Percentiles rank a stretch among this genome's conserved stretches.
phyloP scores from a whole-genome alignment of 2,888 invertebrate species.

The Masnerella sp. region DNA sequence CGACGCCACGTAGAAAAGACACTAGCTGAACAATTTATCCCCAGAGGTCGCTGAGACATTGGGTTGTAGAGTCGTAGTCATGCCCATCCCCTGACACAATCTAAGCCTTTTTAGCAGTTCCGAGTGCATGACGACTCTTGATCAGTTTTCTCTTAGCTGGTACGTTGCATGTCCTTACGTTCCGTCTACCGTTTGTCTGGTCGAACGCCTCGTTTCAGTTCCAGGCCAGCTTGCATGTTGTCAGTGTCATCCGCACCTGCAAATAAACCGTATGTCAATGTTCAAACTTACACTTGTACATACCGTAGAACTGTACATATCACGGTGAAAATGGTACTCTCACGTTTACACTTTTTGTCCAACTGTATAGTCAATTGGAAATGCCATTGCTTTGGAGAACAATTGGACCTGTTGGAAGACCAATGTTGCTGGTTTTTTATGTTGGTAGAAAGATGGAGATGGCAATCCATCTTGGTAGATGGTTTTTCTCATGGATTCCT shows the following conservation, averaged over 20 bases:
- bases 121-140: too few relatives aligned
- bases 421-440: too few relatives aligned
- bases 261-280: conserved; percentile 5
- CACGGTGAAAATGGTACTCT: too few relatives aligned
- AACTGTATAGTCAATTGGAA: too few relatives aligned
- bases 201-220: conserved; percentile 17
- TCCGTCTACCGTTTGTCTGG: conserved; percentile 17
- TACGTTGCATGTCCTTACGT: conserved; percentile 46
- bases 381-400: too few relatives aligned
- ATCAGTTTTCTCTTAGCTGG: conserved; percentile 28
- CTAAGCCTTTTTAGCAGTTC: too few relatives aligned
- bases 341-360: too few relatives aligned
- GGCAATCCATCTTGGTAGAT: too few relatives aligned
- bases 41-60: conserved; percentile 77
- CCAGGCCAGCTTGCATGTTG: conserved; percentile 24
- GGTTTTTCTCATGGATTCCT: too few relatives aligned
- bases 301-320: conserved; percentile 16
- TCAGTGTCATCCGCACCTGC: conserved; percentile 30
- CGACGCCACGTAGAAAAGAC: conserved; percentile 50
- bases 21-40: conserved; percentile 40
- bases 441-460: too few relatives aligned
- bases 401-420: too few relatives aligned
- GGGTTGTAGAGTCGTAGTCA: conserved; percentile 75
- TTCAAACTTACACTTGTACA: conserved; percentile 13
- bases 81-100: conserved; percentile 76